These are phyloP conservation scores for Strix aluco DNA, from an alignment of 2,113 vertebrate genomes.

Conservation along the genomic window DNA sequence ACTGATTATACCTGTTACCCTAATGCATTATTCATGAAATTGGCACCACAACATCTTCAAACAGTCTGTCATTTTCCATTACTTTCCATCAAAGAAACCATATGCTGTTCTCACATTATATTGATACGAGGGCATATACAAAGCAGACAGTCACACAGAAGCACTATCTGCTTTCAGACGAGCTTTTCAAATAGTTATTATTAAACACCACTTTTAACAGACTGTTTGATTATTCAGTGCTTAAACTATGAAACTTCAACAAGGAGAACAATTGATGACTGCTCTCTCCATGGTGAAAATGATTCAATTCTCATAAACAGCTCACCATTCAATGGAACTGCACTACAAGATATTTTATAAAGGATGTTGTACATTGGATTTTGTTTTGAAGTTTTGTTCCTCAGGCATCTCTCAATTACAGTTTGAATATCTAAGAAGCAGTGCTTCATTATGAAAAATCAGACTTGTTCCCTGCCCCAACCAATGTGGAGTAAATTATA, in stretches of 20 bases:
- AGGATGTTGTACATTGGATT: not conserved
- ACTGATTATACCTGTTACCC: slow-evolving; percentile 81
- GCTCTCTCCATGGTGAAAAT: not conserved
- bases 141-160: slow-evolving; percentile 42
- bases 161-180: slow-evolving; percentile 32
- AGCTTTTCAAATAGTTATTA: slow-evolving; percentile 45
- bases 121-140: slow-evolving; percentile 20
- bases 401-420: not conserved
- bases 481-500: not conserved
- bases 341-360: not conserved
- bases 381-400: not conserved
- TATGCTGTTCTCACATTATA: slow-evolving; percentile 71
- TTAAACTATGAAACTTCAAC: slow-evolving; percentile 21
- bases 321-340: not conserved
- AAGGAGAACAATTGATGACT: not conserved
- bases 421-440: not conserved
- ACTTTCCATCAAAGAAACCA: slow-evolving; percentile 81
- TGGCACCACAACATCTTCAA: slow-evolving; percentile 79
- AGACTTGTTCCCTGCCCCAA: not conserved
- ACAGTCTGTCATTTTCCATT: slow-evolving; percentile 85
- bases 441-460: not conserved
- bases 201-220: slow-evolving; percentile 21
- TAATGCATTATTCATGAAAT: slow-evolving; percentile 87
- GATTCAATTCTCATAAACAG: not conserved
- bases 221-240: slow-evolving; percentile 40